These are phyloP conservation scores for Ophiodon elongatus DNA, from an alignment of 2,113 vertebrate genomes.

Conservation along the genomic window DNA sequence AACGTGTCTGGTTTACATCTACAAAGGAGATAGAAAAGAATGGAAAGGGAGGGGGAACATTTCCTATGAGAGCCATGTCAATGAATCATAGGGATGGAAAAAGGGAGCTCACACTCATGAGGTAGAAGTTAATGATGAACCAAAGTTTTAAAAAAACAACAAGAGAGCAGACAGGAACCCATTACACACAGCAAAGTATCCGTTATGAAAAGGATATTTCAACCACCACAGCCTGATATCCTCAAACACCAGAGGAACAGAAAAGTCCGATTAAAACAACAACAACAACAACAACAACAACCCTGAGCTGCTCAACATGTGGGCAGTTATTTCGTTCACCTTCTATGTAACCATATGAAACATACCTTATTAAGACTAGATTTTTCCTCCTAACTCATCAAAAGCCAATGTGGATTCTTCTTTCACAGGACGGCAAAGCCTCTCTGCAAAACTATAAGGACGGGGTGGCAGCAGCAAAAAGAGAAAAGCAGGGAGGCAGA, in stretches of 20 bases:
- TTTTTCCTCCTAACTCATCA: constrained; percentile 34
- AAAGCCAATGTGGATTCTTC: constrained; percentile 17
- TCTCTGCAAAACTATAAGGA: constrained; percentile 11
- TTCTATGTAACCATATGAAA: neutral
- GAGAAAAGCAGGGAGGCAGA: constrained; percentile 34
- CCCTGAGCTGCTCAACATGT: neutral
- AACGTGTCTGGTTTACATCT: constrained; percentile 25
- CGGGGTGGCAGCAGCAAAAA: constrained; percentile 19
- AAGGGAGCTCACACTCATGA: constrained; percentile 56
- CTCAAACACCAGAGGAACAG: constrained; percentile 17
- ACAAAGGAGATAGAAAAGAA: constrained; percentile 16
- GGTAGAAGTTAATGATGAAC: constrained; percentile 82
- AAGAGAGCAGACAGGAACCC: constrained; percentile 34
- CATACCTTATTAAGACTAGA: constrained; percentile 61
- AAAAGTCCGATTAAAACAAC: neutral
- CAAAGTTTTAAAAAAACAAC: neutral
- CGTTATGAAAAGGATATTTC: neutral
- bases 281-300: neutral
- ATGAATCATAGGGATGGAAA: constrained; percentile 78
- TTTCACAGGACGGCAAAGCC: constrained; percentile 29
- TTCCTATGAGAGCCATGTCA: constrained; percentile 67
- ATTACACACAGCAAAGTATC: constrained; percentile 35
- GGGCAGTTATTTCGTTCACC: constrained; percentile 27
- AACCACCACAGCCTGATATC: neutral
- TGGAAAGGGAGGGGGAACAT: constrained; percentile 51